A percentile compares a stretch with the other conserved stretches of the same genome.
These are phyloP conservation scores for Darevskia nairensis DNA, from an alignment of 2,797 vertebrate genomes.

Conservation along the genomic window DNA sequence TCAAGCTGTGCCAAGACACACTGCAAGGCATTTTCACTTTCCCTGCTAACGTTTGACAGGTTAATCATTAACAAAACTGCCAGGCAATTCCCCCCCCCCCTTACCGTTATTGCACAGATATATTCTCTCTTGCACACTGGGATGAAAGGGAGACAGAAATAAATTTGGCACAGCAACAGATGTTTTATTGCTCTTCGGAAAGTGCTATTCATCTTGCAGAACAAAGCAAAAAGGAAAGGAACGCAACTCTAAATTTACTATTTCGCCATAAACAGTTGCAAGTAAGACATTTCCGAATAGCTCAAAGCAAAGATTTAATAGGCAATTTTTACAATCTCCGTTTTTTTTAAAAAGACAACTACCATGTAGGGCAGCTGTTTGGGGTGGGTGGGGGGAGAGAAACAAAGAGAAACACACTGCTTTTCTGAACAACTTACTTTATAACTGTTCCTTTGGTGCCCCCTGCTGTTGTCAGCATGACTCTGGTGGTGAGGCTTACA, in stretches of 20 bases:
- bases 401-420: background rate
- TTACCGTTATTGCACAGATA: constrained; percentile 23
- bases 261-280: constrained; percentile 33
- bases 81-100: background rate
- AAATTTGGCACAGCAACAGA: constrained; percentile 6
- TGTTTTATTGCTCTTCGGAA: constrained; percentile 19
- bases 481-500: constrained; percentile 91
- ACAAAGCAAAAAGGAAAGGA: background rate
- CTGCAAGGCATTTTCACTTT: background rate
- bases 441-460: constrained; percentile 96
- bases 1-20: constrained; percentile 25
- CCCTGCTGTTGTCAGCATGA: constrained; percentile 97
- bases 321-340: constrained; percentile 12
- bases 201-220: background rate
- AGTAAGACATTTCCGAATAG: constrained; percentile 14
- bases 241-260: background rate
- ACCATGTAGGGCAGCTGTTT: background rate
- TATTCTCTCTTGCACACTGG: background rate
- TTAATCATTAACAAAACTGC: constrained; percentile 34
- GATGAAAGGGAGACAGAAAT: constrained; percentile 23
- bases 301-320: constrained; percentile 28
- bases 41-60: constrained; percentile 15
- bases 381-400: background rate
- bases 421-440: constrained; percentile 84
- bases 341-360: background rate